Evolutionary conservation across 2,888 invertebrate genomes (phyloP), one percentile per base, ranked within the genome.

Genomic region (Heteromurus nitidus): DNA sequence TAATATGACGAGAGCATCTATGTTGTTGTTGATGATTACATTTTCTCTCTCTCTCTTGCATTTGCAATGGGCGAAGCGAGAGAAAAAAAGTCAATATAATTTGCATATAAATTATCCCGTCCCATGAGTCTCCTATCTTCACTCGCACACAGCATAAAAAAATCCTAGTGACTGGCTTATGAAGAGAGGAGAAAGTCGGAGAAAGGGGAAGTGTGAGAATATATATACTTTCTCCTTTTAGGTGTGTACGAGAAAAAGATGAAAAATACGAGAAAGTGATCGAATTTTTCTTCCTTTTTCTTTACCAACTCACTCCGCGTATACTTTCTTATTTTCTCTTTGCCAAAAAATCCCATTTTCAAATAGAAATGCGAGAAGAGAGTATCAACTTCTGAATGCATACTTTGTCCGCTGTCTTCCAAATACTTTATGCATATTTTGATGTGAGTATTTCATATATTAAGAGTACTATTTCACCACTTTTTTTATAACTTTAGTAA

Each of bases 31-130:
- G 13, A 5, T 36, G 36, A 36, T 9, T 36, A 36, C 36, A 36
- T 5, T 36, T 36, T n/a, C n/a, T n/a, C n/a, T n/a, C n/a, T n/a
- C n/a, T n/a, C n/a, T n/a, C n/a, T n/a, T n/a, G n/a, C n/a, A n/a
- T 5, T 30, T 60, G 60, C n/a, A n/a, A 3, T 26, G 13, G 55
- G 13, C 13, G 13, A 22, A 7, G 22, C 22, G 5, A 53, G 47
- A 47, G n/a, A 65, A 65, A 50, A 42, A 65, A 79, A 55, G 79
- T 70, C 70, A 65, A 72, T 79, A 70, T 79, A 79, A 79, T 79
- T 79, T 79, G 70, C 79, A 79, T 79, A 79, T 79, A 79, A 79
- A 79, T 73, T 80, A 73, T 73, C 58, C 72, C 67, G 65, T 73
- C 67, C 72, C 58, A 28, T 5, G 36, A 72, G 67, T 42, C 50